A percentile compares a stretch with the other conserved stretches of the same genome.
These are phyloP conservation scores for Hypomesus transpacificus DNA, from an alignment of 2,113 vertebrate species.

Conservation along the genomic window DNA sequence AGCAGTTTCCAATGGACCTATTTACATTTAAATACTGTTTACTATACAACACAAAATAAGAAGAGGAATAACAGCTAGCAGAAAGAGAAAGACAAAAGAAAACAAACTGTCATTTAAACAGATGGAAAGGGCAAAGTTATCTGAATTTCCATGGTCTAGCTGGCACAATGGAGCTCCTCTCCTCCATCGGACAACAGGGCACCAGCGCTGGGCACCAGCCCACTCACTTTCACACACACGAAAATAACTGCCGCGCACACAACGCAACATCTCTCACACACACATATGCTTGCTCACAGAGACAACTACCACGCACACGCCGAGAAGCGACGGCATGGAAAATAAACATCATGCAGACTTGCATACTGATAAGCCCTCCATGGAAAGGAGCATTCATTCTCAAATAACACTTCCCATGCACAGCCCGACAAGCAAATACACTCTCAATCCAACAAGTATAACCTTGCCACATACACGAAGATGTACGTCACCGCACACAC, in stretches of 20 bases:
- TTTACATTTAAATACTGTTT: too few species aligned
- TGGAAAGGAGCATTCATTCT: background rate
- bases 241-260: too few species aligned
- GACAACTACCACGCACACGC: too few species aligned
- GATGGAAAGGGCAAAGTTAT: conserved; percentile 28
- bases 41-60: too few species aligned
- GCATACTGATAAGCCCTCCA: background rate
- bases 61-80: background rate
- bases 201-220: conserved; percentile 13
- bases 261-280: too few species aligned
- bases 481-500: background rate
- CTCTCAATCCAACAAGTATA: too few species aligned
- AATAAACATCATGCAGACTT: background rate
- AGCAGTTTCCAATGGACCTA: too few species aligned
- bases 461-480: too few species aligned
- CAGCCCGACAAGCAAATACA: too few species aligned
- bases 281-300: too few species aligned
- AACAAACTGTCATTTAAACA: background rate
- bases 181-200: conserved; percentile 34
- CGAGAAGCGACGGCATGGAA: too few species aligned
- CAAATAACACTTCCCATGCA: too few species aligned
- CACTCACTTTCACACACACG: conserved; percentile 5
- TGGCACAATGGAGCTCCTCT: conserved; percentile 49
- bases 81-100: conserved; percentile 13
- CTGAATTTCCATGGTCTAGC: conserved; percentile 38